Evolutionary conservation across 2,888 invertebrate species (phyloP).

Genomic region (Stenotaenia linearis): DNA sequence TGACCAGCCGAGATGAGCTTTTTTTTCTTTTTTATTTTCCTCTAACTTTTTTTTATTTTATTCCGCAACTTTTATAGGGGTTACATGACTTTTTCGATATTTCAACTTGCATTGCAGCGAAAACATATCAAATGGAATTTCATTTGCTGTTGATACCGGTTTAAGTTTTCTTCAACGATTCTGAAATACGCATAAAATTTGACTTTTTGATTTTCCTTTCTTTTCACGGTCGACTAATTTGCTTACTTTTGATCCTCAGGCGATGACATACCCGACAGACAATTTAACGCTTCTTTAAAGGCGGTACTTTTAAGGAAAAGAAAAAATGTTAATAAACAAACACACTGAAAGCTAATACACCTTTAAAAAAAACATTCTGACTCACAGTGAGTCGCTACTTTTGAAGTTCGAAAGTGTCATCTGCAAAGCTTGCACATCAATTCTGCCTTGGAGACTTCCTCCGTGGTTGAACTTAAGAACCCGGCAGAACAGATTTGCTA

Average conservation of each 20-base stretch:
- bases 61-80: background rate
- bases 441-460: conserved; percentile 2
- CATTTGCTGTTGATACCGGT: conserved; percentile 46
- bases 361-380: background rate
- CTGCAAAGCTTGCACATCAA: background rate
- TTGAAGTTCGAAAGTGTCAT: background rate
- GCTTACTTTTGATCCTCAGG: conserved; percentile 1
- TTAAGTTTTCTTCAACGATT: conserved; percentile 44
- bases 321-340: conserved; percentile 22
- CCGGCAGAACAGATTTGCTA: background rate
- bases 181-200: conserved; percentile 39
- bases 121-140: conserved; percentile 48
- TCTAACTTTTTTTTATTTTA: background rate
- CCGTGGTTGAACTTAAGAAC: background rate
- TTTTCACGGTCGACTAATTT: background rate
- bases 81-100: background rate
- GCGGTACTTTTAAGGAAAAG: background rate
- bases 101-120: conserved; percentile 17
- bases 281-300: background rate
- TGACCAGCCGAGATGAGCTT: background rate
- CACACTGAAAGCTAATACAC: background rate
- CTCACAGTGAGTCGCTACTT: background rate
- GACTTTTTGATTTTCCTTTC: background rate
- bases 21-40: background rate
- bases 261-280: background rate